Base-by-base conservation (phyloP, 2,888 invertebrate genomes). In the Periphyllus acericola region DNA sequence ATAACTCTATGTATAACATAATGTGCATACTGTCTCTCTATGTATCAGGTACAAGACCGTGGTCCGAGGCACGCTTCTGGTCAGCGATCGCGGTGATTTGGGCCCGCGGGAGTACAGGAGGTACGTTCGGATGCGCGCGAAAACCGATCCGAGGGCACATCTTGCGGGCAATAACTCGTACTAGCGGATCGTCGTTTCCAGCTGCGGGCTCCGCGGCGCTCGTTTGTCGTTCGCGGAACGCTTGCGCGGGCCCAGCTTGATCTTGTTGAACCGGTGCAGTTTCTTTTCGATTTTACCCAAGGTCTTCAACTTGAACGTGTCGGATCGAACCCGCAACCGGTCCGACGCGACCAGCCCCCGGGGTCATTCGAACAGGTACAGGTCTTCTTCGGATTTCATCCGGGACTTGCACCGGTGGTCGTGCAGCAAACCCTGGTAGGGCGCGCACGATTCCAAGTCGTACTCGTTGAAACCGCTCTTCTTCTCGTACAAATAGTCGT, bases 281-380 rank as follows among this genome's bases (percentile, higher is more conserved):
- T 78, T 68, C 25, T 29, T 75, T 29, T 75, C 40, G 11, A 84
- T 32, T 66, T 75, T 60, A 0, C 32, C n/a, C 9, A 78, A 52
- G 19, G 75, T 78, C n/a, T 78, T 85, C 21, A 85, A 68, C n/a
- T 14, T 34, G 5, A 78, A 19, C 34, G 34, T 71, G 79, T 72
- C 86, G 55, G 79, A n/a, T 36, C 55, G 78, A 25, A 40, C 55
- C n/a, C 60, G 74, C 60, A 19, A 36, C 2, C 55, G 74, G 74
- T 83, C 55, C 55, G 74, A 60, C 5, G 55, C 75, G 83, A 83
- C 40, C 60, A 36, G 29, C 21, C 75, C 29, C 60, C 75, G 21
- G 40, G 87, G 87, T 87, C 87, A 87, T 87, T 81, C 87, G 60
- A 74, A 81, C 19, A 81, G 60, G 14, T 81, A 46, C 14, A 74